phyloP scores from a whole-genome alignment of 2,797 vertebrate species.

The Liparis tanakae region DNA sequence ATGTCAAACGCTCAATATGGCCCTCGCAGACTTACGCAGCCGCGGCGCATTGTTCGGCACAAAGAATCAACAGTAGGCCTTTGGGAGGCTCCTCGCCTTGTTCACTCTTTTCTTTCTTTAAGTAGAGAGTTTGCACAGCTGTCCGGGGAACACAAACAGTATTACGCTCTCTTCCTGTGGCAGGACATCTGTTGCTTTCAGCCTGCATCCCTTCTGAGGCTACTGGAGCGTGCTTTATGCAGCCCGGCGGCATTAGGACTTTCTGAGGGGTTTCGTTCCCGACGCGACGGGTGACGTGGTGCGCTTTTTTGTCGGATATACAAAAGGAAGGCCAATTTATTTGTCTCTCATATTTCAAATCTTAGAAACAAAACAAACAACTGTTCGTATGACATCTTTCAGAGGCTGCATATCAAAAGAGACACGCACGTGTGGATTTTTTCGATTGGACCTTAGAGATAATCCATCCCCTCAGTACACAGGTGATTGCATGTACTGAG shows the following conservation, averaged over 20 bases:
- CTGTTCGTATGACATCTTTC: constrained; percentile 6
- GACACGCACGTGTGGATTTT: constrained; percentile 3
- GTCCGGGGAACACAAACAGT: constrained; percentile 58
- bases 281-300: neutral
- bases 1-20: neutral
- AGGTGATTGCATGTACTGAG: neutral
- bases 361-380: neutral
- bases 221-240: constrained; percentile 44
- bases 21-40: neutral
- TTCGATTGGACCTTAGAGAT: neutral
- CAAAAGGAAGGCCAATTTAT: constrained; percentile 12
- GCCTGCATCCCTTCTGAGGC: constrained; percentile 47
- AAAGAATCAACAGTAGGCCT: constrained; percentile 39
- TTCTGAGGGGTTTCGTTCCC: neutral
- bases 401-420: neutral
- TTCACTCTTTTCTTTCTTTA: constrained; percentile 39
- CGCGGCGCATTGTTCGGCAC: constrained; percentile 20
- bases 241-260: constrained; percentile 36
- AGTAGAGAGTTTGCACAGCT: constrained; percentile 67
- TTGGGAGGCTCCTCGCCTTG: constrained; percentile 34
- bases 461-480: neutral
- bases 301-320: constrained; percentile 1
- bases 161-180: constrained; percentile 58
- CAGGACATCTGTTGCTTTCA: constrained; percentile 74
- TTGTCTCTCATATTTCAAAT: neutral